Base-by-base conservation (phyloP, 1,140 invertebrate species). In the Kradibia gibbosae region DNA sequence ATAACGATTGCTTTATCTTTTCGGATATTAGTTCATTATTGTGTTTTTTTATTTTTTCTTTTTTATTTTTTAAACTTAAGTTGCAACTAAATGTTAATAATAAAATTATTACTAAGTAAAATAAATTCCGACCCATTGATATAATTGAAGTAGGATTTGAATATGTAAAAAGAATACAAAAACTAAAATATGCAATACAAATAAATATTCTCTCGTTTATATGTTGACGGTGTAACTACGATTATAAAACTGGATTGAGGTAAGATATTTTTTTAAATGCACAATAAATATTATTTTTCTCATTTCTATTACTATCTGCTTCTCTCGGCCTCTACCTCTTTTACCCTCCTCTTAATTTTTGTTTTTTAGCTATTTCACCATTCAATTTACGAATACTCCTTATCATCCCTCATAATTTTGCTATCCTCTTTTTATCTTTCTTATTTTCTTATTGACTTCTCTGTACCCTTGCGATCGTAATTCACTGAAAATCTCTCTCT, bases 311-410 rank as follows among this genome's bases (percentile, higher is more conserved):
- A n/a, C n/a, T n/a, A n/a, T n/a, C 13, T 55, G 22, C 2, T n/a
- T 55, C 10, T 55, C 53, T n/a, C 2, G 4, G 2, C 25, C 25
- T 55, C 20, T 82, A 82, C 81, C 83, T 78, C 82, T 82, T 71
- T 80, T 81, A n/a, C n/a, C 62, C 62, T 71, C 50, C n/a, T 31
- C 7, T 11, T 8, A 17, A 3, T 50, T 17, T 53, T 11, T 60
- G 4, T 60, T 25, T 11, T 25, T 57, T 7, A 48, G 5, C n/a
- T 11, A 57, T 20, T 76, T 62, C 20, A 42, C 62, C 55, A 28
- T 62, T 76, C 36, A 45, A 76, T 62, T 62, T 62, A 55, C 48
- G 25, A 77, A 62, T 65, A 42, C 39, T 34, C 22, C 67, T 34
- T 77, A 48, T 48, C 67, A 42, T 70, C 36, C n/a, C n/a, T n/a